Conservation (phyloP, 2,113 vertebrate genomes). For the Saiga tatarica region DNA sequence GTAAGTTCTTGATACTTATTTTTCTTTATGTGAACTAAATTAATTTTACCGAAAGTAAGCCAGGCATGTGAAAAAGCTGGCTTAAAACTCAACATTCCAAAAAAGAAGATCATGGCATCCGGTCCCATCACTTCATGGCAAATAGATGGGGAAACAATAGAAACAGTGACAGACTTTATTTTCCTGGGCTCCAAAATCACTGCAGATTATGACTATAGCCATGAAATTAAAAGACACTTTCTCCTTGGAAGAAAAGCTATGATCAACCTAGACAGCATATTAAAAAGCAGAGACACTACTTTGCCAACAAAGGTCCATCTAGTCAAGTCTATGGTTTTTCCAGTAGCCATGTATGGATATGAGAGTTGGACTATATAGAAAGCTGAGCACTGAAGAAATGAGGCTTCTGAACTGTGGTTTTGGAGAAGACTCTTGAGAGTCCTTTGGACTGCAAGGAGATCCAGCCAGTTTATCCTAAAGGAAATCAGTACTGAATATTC, state of each 20-base stretch:
- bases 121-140: not conserved
- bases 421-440: not conserved
- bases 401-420: not conserved
- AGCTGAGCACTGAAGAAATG: not conserved
- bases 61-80: not conserved
- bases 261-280: not conserved
- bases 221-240: not conserved
- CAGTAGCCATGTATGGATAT: not conserved
- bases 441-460: not conserved
- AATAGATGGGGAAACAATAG: not conserved
- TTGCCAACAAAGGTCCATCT: not conserved
- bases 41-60: not conserved
- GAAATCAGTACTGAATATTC: not conserved
- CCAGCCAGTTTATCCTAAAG: not conserved
- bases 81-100: not conserved
- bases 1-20: not conserved
- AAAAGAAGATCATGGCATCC: not conserved
- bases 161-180: not conserved
- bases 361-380: not conserved
- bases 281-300: not conserved
- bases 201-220: not conserved
- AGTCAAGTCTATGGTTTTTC: not conserved
- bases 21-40: slow-evolving; percentile 42
- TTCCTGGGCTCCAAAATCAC: not conserved
- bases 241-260: not conserved